phyloP scores from a whole-genome alignment of 1,140 invertebrate species.

The Oncopeltus fasciatus region DNA sequence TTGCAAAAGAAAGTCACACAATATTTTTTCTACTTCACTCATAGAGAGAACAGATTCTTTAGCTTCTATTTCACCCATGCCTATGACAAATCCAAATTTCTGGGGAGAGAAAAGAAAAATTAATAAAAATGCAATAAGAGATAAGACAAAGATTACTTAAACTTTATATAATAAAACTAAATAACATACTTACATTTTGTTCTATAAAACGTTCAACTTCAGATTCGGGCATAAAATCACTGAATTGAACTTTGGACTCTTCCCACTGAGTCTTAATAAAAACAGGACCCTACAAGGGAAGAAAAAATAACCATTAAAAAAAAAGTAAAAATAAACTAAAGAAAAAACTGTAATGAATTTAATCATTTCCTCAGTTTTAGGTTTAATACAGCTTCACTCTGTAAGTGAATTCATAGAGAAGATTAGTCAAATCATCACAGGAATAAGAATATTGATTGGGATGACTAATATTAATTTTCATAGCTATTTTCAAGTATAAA shows the following conservation, averaged over 20 bases:
- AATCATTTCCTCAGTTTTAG: not conserved
- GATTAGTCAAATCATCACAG: not conserved
- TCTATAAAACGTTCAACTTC: constrained; percentile 12
- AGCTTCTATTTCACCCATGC: constrained; percentile 4
- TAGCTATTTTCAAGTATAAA: too few species aligned
- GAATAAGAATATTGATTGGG: too few species aligned
- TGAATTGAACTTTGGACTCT: constrained; percentile 13
- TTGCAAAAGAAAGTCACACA: constrained; percentile 41
- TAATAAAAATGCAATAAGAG: too few species aligned
- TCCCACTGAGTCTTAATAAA: constrained; percentile 14
- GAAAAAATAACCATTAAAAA: not conserved
- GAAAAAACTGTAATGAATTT: too few species aligned
- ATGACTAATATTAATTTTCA: too few species aligned
- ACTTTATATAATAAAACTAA: not conserved
- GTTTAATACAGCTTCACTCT: not conserved
- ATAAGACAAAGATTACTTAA: not conserved
- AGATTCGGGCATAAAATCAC: constrained; percentile 16
- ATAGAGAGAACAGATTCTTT: not conserved
- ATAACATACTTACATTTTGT: not conserved
- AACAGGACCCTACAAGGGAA: constrained; percentile 9
- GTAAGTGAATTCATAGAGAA: constrained; percentile 4
- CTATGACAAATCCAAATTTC: constrained; percentile 10
- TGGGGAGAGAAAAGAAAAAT: not conserved
- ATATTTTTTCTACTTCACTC: constrained; percentile 35
- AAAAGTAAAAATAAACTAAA: not conserved